Evolutionary conservation across 2,797 vertebrate species (phyloP).

Genomic region (Ctenochaetus hawaiiensis): DNA sequence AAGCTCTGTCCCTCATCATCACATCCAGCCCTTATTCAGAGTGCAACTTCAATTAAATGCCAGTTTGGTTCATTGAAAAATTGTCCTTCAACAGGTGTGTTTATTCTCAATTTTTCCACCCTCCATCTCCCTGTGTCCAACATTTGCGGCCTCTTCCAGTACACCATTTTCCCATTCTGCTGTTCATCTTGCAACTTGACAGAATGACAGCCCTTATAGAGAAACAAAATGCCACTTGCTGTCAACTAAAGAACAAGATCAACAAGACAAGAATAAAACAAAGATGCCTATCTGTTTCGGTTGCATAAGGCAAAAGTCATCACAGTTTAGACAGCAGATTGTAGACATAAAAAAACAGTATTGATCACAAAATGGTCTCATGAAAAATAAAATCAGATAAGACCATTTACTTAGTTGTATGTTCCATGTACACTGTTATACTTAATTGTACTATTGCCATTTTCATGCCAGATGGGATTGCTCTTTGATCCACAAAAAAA

Average conservation of each 20-base stretch:
- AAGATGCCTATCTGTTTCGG: no score
- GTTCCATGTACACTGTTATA: constrained; percentile 23
- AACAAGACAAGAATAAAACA: no score
- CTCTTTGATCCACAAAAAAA: constrained; percentile 55
- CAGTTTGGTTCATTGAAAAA: constrained; percentile 11
- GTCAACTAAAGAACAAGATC: no score
- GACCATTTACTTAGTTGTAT: constrained; percentile 7
- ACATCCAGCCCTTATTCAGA: neutral
- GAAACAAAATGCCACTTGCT: constrained; percentile 7
- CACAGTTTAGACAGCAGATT: no score
- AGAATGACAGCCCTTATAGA: constrained; percentile 68
- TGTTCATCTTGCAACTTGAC: constrained; percentile 59
- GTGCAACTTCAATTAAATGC: constrained; percentile 26
- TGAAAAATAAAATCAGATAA: constrained; percentile 12
- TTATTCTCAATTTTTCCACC: constrained; percentile 40
- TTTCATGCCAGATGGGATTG: constrained; percentile 32
- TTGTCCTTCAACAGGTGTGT: constrained; percentile 32
- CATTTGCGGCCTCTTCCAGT: constrained; percentile 50
- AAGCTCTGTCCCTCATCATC: neutral
- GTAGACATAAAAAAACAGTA: no score
- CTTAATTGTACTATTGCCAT: constrained; percentile 17
- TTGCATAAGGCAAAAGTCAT: no score
- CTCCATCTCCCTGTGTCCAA: constrained; percentile 46
- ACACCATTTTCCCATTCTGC: constrained; percentile 32
- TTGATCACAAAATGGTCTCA: neutral